Evolutionary conservation across 2,888 invertebrate genomes (phyloP), one percentile per base, ranked within the genome.

Genomic region (Melanostoma mellinum): DNA sequence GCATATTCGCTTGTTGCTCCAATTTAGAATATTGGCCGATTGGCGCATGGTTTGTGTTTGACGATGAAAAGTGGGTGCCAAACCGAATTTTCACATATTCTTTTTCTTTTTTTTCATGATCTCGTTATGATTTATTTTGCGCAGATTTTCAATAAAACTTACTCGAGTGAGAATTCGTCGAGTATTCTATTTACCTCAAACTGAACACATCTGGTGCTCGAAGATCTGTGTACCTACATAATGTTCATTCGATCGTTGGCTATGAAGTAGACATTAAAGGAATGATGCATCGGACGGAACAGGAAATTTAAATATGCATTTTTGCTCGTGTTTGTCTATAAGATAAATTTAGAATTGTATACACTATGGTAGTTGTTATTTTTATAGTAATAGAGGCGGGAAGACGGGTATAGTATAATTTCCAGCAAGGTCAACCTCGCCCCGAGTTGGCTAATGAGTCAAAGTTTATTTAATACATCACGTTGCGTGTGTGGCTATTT

Each of bases 291-390:
- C 38, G 61, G 48, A 20, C 60, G 60, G 60, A 60, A 67, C 72
- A 81, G 72, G 67, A 81, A 82, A 77, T 72, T 77, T 10, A 81
- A 68, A 68, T 68, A 72, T 81, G 72, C 72, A 82, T 73, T 60
- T 50, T 32, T 9, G 63, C 32, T 40, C 5, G 10, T 33, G 42
- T 9, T 36, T 42, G 6, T 20, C 56, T 30, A 4, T 30, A 10
- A 35, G 8, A 63, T 46, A 30, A 33, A 40, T 8, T 8, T 36
- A 53, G 10, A 50, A 71, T 71, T 60, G 33, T 53, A 58, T 65
- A 48, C n/a, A 32, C 10, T 52, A 20, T 20, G 20, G 20, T 20
- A 42, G 44, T 20, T 35, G 52, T 2, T 67, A 55, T 76, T 75
- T 75, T 52, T 55, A 53, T 8, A 4, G 40, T 1, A n/a, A 36